phyloP scores from a whole-genome alignment of 2,888 invertebrate species.

The Spodoptera picta region DNA sequence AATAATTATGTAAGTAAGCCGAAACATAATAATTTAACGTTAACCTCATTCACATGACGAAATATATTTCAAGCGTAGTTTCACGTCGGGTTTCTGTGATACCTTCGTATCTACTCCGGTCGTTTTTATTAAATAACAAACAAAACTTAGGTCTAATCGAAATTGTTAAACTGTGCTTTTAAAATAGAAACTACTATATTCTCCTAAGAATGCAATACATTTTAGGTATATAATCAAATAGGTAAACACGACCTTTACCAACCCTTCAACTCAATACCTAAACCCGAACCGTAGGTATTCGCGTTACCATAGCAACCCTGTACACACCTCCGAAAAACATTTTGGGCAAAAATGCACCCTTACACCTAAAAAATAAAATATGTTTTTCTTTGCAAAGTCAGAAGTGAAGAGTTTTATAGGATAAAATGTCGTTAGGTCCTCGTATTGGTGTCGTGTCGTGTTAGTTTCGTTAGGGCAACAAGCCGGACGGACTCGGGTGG shows the following conservation, averaged over 20 bases:
- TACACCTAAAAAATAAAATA: conserved; percentile 34
- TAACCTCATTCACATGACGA: too few species aligned
- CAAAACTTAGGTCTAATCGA: neutral
- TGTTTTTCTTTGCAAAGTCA: conserved; percentile 39
- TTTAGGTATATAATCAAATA: conserved; percentile 3
- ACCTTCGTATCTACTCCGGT: too few species aligned
- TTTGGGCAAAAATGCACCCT: conserved; percentile 29
- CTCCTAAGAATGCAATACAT: too few species aligned
- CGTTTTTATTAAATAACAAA: too few species aligned
- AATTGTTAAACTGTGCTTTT: too few species aligned
- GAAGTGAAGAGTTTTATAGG: conserved; percentile 52
- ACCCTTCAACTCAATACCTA: conserved; percentile 39
- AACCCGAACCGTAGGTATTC: conserved; percentile 43
- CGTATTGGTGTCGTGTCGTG: conserved; percentile 64
- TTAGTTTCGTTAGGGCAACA: conserved; percentile 69
- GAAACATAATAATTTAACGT: too few species aligned
- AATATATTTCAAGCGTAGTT: too few species aligned
- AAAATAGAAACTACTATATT: too few species aligned
- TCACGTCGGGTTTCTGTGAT: too few species aligned
- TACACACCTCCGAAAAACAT: conserved; percentile 28
- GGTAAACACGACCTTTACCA: conserved; percentile 15
- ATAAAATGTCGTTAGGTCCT: conserved; percentile 65
- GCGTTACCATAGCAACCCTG: conserved; percentile 54
- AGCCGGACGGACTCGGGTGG: conserved; percentile 62
- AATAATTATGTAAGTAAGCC: too few species aligned